phyloP scores from a whole-genome alignment of 2,888 invertebrate species.

The Diaprepes abbreviatus region DNA sequence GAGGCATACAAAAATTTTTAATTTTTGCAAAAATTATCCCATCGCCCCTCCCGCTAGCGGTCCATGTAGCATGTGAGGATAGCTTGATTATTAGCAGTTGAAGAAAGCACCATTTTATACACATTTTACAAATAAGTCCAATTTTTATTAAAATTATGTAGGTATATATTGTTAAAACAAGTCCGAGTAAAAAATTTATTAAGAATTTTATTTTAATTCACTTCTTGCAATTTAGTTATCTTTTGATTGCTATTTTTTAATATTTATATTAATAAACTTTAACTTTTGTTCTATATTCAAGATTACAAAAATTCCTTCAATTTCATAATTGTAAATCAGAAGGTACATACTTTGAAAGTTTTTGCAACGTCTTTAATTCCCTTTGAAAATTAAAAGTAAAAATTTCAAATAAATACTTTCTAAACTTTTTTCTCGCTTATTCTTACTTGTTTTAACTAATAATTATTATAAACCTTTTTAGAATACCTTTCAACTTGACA shows the following conservation, averaged over 20 bases:
- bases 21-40: slow-evolving; percentile 62
- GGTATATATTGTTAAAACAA: slow-evolving; percentile 51
- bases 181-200: not conserved
- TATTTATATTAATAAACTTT: no score
- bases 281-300: no score
- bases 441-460: slow-evolving; percentile 56
- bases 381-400: no score
- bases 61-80: slow-evolving; percentile 69
- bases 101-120: slow-evolving; percentile 67
- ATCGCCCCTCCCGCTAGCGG: slow-evolving; percentile 67
- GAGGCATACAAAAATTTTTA: slow-evolving; percentile 66
- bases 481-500: slow-evolving; percentile 45
- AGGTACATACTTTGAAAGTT: no score
- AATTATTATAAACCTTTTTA: slow-evolving; percentile 55
- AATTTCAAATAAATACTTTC: not conserved
- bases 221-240: no score
- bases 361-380: no score
- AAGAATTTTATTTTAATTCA: slow-evolving; percentile 12
- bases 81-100: slow-evolving; percentile 69
- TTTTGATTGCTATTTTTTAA: no score
- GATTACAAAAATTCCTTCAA: no score
- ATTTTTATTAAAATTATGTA: slow-evolving; percentile 56
- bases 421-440: not conserved
- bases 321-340: no score
- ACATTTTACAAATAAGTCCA: slow-evolving; percentile 58